A percentile compares a stretch with the other conserved stretches of the same genome.
phyloP scores from a whole-genome alignment of 2,888 invertebrate genomes.

The Lacanobia oleracea region DNA sequence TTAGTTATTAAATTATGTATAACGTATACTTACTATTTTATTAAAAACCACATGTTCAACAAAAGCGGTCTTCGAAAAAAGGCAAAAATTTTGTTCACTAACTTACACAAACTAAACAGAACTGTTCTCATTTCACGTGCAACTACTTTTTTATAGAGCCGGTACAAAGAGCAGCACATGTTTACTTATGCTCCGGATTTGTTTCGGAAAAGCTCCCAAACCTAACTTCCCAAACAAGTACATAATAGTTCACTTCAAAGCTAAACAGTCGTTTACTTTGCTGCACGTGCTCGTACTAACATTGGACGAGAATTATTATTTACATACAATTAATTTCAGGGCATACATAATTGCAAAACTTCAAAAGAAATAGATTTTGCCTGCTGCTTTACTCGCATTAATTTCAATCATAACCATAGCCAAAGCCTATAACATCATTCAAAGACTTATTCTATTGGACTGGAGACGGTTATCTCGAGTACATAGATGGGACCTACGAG shows the following conservation, averaged over 20 bases:
- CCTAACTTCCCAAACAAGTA: constrained; percentile 20
- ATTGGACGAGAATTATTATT: not conserved
- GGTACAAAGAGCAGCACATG: constrained; percentile 39
- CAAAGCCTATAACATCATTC: too few species aligned
- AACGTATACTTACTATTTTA: too few species aligned
- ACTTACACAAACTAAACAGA: constrained; percentile 1
- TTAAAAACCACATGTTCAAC: not conserved
- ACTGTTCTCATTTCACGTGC: constrained; percentile 22
- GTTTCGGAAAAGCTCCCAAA: constrained; percentile 30
- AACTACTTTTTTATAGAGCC: constrained; percentile 21
- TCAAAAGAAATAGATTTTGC: not conserved
- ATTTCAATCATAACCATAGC: too few species aligned
- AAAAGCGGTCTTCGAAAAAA: not conserved
- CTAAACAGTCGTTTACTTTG: constrained; percentile 13
- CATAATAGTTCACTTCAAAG: constrained; percentile 14
- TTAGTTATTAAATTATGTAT: too few species aligned
- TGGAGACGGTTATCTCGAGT: too few species aligned
- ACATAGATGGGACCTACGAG: too few species aligned
- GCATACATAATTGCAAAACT: too few species aligned
- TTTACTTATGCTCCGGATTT: constrained; percentile 36
- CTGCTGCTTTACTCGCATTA: too few species aligned
- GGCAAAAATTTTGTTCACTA: too few species aligned
- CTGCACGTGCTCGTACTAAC: not conserved
- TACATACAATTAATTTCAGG: not conserved
- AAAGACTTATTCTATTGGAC: too few species aligned